Base-by-base conservation (phyloP, 1,140 invertebrate genomes). In the Calycopis cecrops region DNA sequence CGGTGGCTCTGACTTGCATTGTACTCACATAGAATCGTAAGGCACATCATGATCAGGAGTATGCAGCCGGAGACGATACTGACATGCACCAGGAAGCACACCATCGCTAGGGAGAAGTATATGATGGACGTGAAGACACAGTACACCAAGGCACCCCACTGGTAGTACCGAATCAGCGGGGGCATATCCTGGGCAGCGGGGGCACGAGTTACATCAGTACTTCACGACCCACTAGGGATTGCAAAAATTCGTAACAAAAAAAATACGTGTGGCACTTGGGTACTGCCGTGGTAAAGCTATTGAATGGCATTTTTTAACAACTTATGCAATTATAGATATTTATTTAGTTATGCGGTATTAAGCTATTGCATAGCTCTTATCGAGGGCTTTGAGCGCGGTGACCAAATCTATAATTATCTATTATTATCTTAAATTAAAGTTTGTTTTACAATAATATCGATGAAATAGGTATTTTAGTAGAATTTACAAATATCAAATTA, bases 171-270 rank as follows among this genome's bases (percentile, higher is more conserved):
- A 11, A 81, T 74, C 3, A 81, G 48, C 1, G 64, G 50, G 7
- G 78, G 76, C 4, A 77, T 51, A 52, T 81, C 79, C 76, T 81
- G 67, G 11, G n/a, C n/a, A n/a, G n/a, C n/a, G n/a, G n/a, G n/a
- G n/a, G n/a, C n/a, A n/a, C n/a, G n/a, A n/a, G n/a, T n/a, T n/a
- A n/a, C n/a, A n/a, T 68, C 65, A 52, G 4, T 50, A 18, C 37
- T 14, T 17, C 17, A 14, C 16, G 12, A 16, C 44, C 7, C 16
- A 12, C 10, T 40, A 40, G 11, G 0, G 7, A 6, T 0, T n/a
- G 0, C 37, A 0, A 9, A 11, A 6, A 40, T 12, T 11, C 38
- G 1, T n/a, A n/a, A n/a, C n/a, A n/a, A n/a, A n/a, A n/a, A n/a
- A n/a, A n/a, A n/a, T n/a, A n/a, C n/a, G n/a, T n/a, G n/a, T n/a